phyloP scores from a whole-genome alignment of 2,888 invertebrate genomes.

The Rotaria sp. region DNA sequence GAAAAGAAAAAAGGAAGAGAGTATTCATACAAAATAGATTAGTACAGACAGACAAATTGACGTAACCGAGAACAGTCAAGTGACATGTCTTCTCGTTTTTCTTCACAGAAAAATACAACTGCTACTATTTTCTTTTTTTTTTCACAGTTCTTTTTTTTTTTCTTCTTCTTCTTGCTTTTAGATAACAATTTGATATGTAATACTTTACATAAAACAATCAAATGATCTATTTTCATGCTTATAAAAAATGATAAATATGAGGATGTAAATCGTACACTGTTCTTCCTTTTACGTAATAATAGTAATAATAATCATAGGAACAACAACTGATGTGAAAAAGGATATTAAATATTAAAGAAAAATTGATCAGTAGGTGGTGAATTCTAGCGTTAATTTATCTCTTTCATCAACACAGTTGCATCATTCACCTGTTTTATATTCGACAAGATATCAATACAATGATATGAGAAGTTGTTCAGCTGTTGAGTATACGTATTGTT shows the following conservation, averaged over 20 bases:
- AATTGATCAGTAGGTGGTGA: slow-evolving; percentile 4
- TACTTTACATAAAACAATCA: neutral
- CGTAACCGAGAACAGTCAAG: neutral
- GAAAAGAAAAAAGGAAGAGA: neutral
- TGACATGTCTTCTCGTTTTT: neutral
- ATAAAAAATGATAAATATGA: neutral
- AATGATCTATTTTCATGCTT: neutral
- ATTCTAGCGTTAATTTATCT: neutral
- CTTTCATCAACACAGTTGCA: slow-evolving; percentile 4
- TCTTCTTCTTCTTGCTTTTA: neutral
- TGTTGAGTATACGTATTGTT: neutral
- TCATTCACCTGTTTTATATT: slow-evolving; percentile 11
- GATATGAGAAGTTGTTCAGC: slow-evolving; percentile 8
- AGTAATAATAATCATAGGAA: neutral
- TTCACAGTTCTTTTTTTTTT: no score
- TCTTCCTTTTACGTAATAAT: neutral
- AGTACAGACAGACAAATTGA: slow-evolving; percentile 22
- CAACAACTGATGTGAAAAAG: neutral
- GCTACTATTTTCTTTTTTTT: neutral
- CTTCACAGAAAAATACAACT: neutral
- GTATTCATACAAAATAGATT: slow-evolving; percentile 12
- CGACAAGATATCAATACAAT: slow-evolving; percentile 4
- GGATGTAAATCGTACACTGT: neutral
- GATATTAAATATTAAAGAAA: slow-evolving; percentile 20
- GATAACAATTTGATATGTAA: neutral